Conservation (phyloP, 2,797 vertebrate genomes). For the Pseudomugil tenellus region DNA sequence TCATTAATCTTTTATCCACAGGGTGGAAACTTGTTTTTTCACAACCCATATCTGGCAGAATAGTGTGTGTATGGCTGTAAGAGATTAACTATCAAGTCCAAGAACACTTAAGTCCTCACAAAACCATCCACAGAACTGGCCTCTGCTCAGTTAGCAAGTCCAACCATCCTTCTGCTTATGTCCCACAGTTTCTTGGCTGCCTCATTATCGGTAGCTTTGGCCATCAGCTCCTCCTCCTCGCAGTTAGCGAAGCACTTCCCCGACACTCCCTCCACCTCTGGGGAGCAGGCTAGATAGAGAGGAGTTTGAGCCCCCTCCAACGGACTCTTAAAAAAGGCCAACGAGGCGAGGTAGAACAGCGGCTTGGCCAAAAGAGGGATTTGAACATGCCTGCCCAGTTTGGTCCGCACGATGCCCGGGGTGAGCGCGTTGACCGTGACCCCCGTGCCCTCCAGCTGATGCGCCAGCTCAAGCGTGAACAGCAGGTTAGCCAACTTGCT, state of each 20-base stretch:
- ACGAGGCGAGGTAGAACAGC: conserved; percentile 87
- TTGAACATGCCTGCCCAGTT: conserved; percentile 88
- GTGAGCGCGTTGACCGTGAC: conserved; percentile 92
- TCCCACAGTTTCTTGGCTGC: conserved; percentile 92
- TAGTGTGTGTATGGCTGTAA: conserved; percentile 8
- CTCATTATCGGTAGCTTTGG: conserved; percentile 87
- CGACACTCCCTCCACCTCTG: conserved; percentile 88
- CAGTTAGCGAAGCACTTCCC: conserved; percentile 94
- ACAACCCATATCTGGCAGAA: conserved; percentile 2
- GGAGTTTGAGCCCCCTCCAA: conserved; percentile 92
- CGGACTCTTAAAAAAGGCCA: conserved; percentile 92
- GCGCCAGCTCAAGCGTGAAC: conserved; percentile 88
- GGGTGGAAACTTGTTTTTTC: conserved; percentile 15
- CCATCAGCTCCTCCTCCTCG: conserved; percentile 87
- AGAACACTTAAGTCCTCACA: conserved; percentile 18
- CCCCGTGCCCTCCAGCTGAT: conserved; percentile 85
- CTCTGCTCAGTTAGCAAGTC: conserved; percentile 80
- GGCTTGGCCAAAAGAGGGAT: conserved; percentile 90
- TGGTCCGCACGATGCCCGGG: conserved; percentile 92
- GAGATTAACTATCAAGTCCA: conserved; percentile 24
- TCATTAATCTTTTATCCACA: conserved; percentile 22
- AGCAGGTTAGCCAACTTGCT: conserved; percentile 95
- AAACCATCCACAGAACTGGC: conserved; percentile 11
- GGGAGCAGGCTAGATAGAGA: conserved; percentile 89
- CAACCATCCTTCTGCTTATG: conserved; percentile 92